Conservation (phyloP, 2,113 vertebrate species). For the Hippopotamus amphibius region DNA sequence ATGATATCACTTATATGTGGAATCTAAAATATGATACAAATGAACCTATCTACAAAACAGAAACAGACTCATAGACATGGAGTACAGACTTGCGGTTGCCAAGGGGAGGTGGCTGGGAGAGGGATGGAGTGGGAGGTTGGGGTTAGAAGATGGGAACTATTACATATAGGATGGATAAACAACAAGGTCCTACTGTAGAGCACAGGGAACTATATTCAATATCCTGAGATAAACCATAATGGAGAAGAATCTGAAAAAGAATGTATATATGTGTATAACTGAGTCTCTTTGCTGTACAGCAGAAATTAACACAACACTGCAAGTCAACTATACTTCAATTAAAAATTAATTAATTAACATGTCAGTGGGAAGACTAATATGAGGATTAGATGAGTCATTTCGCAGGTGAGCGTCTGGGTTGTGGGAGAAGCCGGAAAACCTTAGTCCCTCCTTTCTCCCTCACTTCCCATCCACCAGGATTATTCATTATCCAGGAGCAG, state of each 20-base stretch:
- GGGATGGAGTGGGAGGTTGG: background rate
- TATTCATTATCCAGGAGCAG: background rate
- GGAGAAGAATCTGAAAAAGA: background rate
- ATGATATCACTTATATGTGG: background rate
- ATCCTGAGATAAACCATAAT: background rate
- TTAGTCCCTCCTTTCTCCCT: background rate
- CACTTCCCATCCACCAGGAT: background rate
- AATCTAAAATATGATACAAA: background rate
- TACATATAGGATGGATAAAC: background rate
- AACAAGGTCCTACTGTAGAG: background rate
- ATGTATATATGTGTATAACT: background rate
- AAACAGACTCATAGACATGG: background rate
- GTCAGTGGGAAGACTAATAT: background rate
- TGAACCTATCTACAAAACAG: background rate
- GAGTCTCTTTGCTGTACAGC: background rate
- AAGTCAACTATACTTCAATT: background rate
- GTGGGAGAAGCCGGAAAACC: accelerated
- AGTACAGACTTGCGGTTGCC: background rate
- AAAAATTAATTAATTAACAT: background rate
- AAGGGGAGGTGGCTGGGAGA: background rate
- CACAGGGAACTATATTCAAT: background rate
- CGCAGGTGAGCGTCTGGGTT: background rate
- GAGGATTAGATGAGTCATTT: background rate
- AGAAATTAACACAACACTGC: background rate
- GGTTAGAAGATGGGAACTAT: background rate